A percentile compares a stretch with the other conserved stretches of the same genome.
Conservation (phyloP, 2,797 vertebrate species). For the Buphagus erythrorhynchus region DNA sequence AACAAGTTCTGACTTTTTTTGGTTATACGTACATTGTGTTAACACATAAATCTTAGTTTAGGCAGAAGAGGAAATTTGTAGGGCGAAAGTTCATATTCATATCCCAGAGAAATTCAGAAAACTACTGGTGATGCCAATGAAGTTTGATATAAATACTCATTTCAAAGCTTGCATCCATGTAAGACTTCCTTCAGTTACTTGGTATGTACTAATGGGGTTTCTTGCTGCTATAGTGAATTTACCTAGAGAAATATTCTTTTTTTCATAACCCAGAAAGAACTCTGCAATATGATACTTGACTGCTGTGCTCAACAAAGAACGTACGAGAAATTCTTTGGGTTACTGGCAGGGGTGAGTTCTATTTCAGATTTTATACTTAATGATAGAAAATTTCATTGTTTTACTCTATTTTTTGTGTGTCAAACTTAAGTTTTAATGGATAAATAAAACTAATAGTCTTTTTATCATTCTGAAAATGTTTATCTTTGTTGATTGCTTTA, state of each 20-base stretch:
- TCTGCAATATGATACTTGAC: conserved; percentile 99
- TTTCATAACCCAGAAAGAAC: conserved; percentile 88
- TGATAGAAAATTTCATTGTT: neutral
- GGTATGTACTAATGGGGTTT: neutral
- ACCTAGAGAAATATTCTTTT: neutral
- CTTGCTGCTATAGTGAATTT: conserved; percentile 6
- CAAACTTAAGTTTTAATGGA: neutral
- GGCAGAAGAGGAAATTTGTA: neutral
- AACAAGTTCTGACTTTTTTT: neutral
- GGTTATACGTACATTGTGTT: neutral
- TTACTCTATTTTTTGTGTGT: neutral
- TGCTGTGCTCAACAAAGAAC: conserved; percentile 98
- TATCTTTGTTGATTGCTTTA: neutral
- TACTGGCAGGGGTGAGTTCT: conserved; percentile 93
- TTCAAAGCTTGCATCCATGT: neutral
- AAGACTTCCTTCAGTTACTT: neutral
- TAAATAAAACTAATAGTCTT: neutral
- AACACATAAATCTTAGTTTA: neutral
- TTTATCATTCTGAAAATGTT: neutral
- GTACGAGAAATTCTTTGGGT: conserved; percentile 97
- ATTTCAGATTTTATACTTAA: neutral
- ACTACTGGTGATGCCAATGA: neutral
- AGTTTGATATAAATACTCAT: neutral
- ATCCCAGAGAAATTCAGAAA: neutral
- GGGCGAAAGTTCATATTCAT: neutral